A percentile compares a stretch with the other conserved stretches of the same genome.
Conservation (phyloP, 2,113 vertebrate species). For the Corynorhinus townsendii region DNA sequence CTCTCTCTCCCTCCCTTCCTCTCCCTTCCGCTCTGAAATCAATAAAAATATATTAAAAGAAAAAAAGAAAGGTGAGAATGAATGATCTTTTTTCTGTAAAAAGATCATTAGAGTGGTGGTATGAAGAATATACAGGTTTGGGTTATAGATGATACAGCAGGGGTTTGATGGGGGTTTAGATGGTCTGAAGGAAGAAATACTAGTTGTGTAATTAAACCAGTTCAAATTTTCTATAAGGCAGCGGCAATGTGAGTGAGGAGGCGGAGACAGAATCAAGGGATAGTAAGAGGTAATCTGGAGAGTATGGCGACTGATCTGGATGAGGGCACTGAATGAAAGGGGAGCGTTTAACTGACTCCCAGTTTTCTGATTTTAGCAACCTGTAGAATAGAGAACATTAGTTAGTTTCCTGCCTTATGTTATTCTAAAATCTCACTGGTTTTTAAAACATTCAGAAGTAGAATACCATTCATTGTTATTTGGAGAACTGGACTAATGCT, state of each 20-base stretch:
- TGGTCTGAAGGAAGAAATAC: neutral
- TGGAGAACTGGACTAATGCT: neutral
- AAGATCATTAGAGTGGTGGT: neutral
- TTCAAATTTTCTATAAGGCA: neutral
- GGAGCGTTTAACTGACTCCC: neutral
- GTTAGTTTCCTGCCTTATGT: neutral
- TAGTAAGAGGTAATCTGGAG: neutral
- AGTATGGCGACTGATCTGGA: neutral
- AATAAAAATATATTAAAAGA: too few species aligned
- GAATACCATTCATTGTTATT: neutral
- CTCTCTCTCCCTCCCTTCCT: too few species aligned
- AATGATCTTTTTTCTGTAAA: conserved; percentile 16
- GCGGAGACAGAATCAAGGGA: neutral
- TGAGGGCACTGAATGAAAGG: neutral
- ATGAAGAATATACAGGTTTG: neutral
- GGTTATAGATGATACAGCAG: neutral
- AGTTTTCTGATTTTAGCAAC: conserved; percentile 17
- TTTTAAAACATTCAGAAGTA: conserved; percentile 3
- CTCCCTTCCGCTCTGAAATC: too few species aligned
- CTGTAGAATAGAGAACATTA: neutral
- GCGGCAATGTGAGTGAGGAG: neutral
- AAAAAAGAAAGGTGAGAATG: neutral
- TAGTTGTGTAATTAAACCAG: neutral
- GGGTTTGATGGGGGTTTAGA: neutral
- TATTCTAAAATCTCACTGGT: neutral